Percentiles rank a stretch among this genome's conserved stretches.
Evolutionary conservation across 1,140 invertebrate genomes (phyloP).

Genomic region (Temnothorax nylanderi): DNA sequence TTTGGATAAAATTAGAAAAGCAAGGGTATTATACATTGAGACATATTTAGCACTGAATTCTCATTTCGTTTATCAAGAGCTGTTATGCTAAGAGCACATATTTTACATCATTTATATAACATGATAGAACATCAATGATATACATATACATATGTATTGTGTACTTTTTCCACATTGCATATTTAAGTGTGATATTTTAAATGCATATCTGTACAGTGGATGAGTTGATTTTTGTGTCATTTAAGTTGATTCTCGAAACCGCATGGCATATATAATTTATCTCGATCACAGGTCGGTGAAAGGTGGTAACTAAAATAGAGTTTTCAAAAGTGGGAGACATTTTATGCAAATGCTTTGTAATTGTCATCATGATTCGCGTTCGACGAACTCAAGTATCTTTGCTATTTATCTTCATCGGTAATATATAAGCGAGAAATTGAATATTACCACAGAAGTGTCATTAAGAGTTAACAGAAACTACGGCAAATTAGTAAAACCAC

Average conservation of each 20-base stretch:
- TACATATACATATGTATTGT: neutral
- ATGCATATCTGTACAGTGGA: neutral
- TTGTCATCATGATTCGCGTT: neutral
- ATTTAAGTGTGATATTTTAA: neutral
- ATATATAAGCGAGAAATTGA: neutral
- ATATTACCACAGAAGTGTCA: neutral
- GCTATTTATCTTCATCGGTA: slow-evolving; percentile 8
- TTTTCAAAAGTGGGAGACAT: neutral
- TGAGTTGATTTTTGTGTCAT: slow-evolving; percentile 8
- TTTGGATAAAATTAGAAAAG: neutral
- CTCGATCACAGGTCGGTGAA: neutral
- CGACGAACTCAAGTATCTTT: neutral
- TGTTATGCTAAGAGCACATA: neutral
- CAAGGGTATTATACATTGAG: neutral
- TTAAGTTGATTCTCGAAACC: neutral
- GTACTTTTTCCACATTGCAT: neutral
- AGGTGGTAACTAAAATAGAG: neutral
- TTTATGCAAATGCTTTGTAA: neutral
- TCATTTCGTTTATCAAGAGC: neutral
- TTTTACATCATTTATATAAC: neutral
- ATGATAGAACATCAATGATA: too few species aligned
- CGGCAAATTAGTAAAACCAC: neutral
- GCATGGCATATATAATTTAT: neutral
- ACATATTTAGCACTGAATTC: neutral
- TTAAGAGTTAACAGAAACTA: neutral